A percentile compares a stretch with the other conserved stretches of the same genome.
phyloP scores from a whole-genome alignment of 2,113 vertebrate genomes.

The Sapayoa aenigma region DNA sequence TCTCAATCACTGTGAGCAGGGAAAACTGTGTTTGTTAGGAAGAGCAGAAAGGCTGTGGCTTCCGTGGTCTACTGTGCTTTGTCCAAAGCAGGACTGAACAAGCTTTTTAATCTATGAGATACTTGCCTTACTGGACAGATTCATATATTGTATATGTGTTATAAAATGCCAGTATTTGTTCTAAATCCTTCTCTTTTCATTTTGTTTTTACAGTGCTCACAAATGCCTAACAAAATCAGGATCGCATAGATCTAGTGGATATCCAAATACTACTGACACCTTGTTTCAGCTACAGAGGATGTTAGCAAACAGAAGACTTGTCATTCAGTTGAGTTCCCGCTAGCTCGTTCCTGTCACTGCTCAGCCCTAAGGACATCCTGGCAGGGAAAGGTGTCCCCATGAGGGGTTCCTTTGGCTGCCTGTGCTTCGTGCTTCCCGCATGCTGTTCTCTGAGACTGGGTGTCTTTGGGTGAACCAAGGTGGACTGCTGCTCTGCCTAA shows the following conservation, averaged over 20 bases:
- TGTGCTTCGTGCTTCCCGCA: background rate
- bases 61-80: background rate
- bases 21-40: background rate
- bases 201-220: background rate
- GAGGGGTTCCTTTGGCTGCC: background rate
- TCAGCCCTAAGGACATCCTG: background rate
- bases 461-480: background rate
- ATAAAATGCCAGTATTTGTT: background rate
- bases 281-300: background rate
- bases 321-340: background rate
- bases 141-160: background rate
- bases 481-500: background rate
- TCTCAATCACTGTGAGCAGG: background rate
- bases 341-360: accelerated
- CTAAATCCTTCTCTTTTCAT: background rate
- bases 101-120: background rate
- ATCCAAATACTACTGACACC: background rate
- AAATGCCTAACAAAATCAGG: background rate
- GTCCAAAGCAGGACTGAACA: background rate
- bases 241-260: background rate
- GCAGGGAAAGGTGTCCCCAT: background rate
- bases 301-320: background rate
- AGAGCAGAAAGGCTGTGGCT: background rate
- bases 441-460: background rate
- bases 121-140: background rate